Base-by-base conservation (phyloP, 2,113 vertebrate genomes). In the Antechinus flavipes region DNA sequence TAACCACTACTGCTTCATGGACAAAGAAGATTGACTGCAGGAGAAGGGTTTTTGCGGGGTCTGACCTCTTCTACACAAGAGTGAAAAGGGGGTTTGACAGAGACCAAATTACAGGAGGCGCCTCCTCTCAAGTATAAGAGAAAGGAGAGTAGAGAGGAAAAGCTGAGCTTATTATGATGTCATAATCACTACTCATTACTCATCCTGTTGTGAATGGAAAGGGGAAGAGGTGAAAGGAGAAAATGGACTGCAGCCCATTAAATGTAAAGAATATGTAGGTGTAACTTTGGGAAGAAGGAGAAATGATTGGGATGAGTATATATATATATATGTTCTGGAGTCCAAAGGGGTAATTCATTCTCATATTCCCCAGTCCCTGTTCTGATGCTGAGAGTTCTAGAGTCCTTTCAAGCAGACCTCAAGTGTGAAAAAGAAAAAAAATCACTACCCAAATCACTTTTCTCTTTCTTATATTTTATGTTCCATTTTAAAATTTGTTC, bases 231-330 rank as follows among this genome's bases (percentile, higher is more conserved):
- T 10, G 2, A n/a, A 53, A 58, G 46, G 26, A 56, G 24, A 76
- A 42, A 6, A 93, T 68, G 54, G 54, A 46, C 22, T 35, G 0
- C 8, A 0, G 42, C 22, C n/a, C 47, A 23, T 22, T 30, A 0
- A 14, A 7, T 50, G 49, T 47, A 19, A 55, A 35, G 76, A 55
- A 27, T 23, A 50, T 58, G 19, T n/a, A 30, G 24, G 12, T 49
- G 14, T 49, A 30, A 9, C 16, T 89, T 92, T 11, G 54, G 54
- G 16, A 93, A 16, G 35, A 24, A 50, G 30, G 16, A 92, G 46
- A 92, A 26, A 30, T 50, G 61, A 9, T 10, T 91, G 25, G 54
- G 26, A 89, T 14, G 30, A 16, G 30, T 27, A 2, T 1, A 61
- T 47, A 47, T 47, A 47, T 47, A 47, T 47, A 47, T 52, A 84